Percentiles rank a stretch among this genome's conserved stretches.
These are phyloP conservation scores for Bombus breviceps DNA, from an alignment of 1,140 invertebrate genomes.

Conservation along the genomic window DNA sequence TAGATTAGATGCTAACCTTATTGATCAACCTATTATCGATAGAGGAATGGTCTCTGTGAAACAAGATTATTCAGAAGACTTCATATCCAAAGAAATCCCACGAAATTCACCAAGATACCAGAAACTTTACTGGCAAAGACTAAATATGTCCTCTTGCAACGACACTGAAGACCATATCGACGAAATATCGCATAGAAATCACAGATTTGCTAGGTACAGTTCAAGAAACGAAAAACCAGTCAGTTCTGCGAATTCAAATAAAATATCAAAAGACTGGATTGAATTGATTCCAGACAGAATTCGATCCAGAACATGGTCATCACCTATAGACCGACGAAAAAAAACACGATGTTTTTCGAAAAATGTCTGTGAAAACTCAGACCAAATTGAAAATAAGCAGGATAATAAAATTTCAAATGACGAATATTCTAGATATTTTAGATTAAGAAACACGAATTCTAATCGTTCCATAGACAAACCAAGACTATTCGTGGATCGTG, in stretches of 20 bases:
- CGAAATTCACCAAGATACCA: background rate
- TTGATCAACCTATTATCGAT: background rate
- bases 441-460: background rate
- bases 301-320: constrained; percentile 18
- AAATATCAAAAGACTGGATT: background rate
- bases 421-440: background rate
- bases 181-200: background rate
- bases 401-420: background rate
- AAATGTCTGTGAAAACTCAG: background rate
- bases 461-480: background rate
- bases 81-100: background rate
- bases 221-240: background rate
- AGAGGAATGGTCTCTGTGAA: no score
- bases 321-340: background rate
- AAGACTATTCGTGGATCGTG: constrained; percentile 22
- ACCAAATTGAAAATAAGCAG: background rate
- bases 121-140: background rate
- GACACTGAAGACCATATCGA: background rate
- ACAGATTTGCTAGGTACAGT: background rate
- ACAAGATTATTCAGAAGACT: background rate
- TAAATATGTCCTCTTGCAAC: no score
- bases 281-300: background rate
- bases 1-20: background rate
- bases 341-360: background rate
- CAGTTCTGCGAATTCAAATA: background rate